phyloP scores from a whole-genome alignment of 2,797 vertebrate genomes.

The Tiaroga cobitis region DNA sequence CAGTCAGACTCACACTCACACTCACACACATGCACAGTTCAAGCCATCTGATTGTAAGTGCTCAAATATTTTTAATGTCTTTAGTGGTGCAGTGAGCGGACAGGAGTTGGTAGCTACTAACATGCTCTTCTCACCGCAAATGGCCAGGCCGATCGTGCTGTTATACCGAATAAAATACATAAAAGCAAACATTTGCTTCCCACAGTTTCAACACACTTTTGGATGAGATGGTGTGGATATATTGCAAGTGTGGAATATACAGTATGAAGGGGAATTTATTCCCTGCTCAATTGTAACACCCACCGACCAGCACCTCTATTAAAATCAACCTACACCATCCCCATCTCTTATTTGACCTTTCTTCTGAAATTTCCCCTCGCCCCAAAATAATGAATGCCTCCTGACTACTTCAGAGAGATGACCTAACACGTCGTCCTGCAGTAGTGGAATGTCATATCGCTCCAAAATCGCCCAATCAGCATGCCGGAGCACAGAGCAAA shows the following conservation, averaged over 20 bases:
- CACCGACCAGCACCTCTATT: slow-evolving; percentile 48
- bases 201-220: slow-evolving; percentile 81
- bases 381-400: slow-evolving; percentile 80
- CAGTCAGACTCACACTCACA: slow-evolving; percentile 61
- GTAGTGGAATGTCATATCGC: slow-evolving; percentile 80
- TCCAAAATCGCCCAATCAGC: slow-evolving; percentile 83
- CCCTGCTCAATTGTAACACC: slow-evolving; percentile 79
- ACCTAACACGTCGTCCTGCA: slow-evolving; percentile 71
- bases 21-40: slow-evolving; percentile 66
- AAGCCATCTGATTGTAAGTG: slow-evolving; percentile 74
- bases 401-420: slow-evolving; percentile 75
- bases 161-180: slow-evolving; percentile 79
- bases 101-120: not conserved
- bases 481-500: slow-evolving; percentile 82
- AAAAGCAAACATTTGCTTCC: slow-evolving; percentile 85
- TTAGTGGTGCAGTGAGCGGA: slow-evolving; percentile 65
- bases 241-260: slow-evolving; percentile 82
- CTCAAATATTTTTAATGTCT: slow-evolving; percentile 78
- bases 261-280: slow-evolving; percentile 77
- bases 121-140: not conserved
- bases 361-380: slow-evolving; percentile 74
- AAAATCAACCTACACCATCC: slow-evolving; percentile 67
- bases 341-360: slow-evolving; percentile 78
- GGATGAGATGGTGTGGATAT: slow-evolving; percentile 80
- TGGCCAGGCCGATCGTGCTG: slow-evolving; percentile 70